Evolutionary conservation across 1,140 invertebrate genomes (phyloP), one percentile per base, ranked within the genome.

Genomic region (Bradynema listronoti): DNA sequence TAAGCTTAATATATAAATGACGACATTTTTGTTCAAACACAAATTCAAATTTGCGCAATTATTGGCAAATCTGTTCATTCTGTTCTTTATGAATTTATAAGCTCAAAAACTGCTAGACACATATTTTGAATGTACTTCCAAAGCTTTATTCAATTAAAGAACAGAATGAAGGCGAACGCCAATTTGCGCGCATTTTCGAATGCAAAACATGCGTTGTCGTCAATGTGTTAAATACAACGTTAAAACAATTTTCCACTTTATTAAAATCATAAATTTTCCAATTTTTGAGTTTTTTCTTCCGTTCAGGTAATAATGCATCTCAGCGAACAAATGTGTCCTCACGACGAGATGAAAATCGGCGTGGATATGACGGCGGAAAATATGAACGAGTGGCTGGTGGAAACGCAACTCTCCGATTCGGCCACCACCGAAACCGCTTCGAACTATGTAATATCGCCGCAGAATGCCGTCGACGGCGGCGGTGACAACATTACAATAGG

Each of bases 301-400:
- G n/a, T 46, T 52, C 29, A 74, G 65, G 56, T 80, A 22, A 39
- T 70, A 11, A 43, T 78, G 4, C 50, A 63, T 22, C 36, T 81
- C n/a, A 61, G 78, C 16, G 79, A 80, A 62, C 78, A 66, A 68
- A 84, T 90, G 77, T 86, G 68, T 32, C 79, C 79, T 32, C 58
- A 70, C 14, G 72, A 79, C 43, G 80, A 80, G 54, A 69, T 78
- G n/a, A 72, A 68, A 22, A 80, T 80, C 61, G 61, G 66, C n/a
- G 36, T 68, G 16, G 60, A 51, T 9, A 49, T 27, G 52, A n/a
- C 52, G 11, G 32, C 56, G 25, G 33, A 59, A 34, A 63, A 58
- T 46, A 46, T 7, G 34, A 53, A 27, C 39, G 60, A 56, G 46
- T 72, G 67, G 63, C 36, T 63, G 19, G 64, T 55, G 27, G 66